Evolutionary conservation across 2,888 invertebrate genomes (phyloP), one percentile per base, ranked within the genome.

Genomic region (Drosophila melanocephala): DNA sequence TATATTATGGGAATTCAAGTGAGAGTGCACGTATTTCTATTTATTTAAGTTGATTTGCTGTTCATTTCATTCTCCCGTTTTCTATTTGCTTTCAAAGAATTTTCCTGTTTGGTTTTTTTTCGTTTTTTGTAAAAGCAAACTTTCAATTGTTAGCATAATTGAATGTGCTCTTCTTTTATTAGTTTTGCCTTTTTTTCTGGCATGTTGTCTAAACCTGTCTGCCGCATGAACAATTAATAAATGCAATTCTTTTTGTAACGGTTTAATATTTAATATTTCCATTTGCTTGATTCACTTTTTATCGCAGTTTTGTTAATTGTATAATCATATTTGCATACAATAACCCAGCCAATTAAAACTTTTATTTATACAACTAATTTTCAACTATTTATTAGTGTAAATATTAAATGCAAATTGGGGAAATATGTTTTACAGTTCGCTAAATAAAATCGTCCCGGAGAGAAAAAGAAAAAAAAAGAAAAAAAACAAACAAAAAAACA

Each of bases 291-390:
- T 16, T 64, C 16, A 26, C 9, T 52, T 55, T 47, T 42, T 28
- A 4, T 19, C 32, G 32, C 19, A 28, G 5, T 50, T 47, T 67
- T 57, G 51, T 79, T 67, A 72, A 73, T 68, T 73, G 57, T 56
- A 55, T 75, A 68, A 75, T 75, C 71, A 59, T 75, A 78, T 78
- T 75, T 79, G 62, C 71, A 57, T 68, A 30, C 14, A 72, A 50
- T 62, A 57, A 50, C 44, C 44, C 35, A 56, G 53, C 72, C 67
- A 67, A 76, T 70, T 79, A 70, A 72, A 76, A 72, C n/a, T 63
- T 64, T 16, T 59, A 33, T 64, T 77, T 63, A 39, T 57, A 2
- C 14, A 30, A 39, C 9, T 30, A 28, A 39, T 57, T 57, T 39
- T 30, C 39, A 39, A n/a, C 37, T 52, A 33, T 61, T 76, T 60